Conservation (phyloP, 2,797 vertebrate species). For the Sorex maritimensis region DNA sequence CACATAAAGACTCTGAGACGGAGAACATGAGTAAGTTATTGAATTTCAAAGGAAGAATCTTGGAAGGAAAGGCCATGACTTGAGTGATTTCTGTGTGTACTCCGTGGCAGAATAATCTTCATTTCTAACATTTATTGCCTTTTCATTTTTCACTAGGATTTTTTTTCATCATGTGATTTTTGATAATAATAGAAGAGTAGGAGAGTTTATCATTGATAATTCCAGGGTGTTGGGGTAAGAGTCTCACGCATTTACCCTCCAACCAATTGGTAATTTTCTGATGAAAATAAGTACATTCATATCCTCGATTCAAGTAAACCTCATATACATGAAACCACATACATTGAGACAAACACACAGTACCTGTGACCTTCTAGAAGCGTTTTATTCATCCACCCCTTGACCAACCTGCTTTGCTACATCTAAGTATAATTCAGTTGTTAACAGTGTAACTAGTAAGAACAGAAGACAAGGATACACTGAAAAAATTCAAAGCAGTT, state of each 20-base stretch:
- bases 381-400: neutral
- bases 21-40: neutral
- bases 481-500: constrained; percentile 42
- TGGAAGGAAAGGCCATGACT: neutral
- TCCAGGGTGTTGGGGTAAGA: neutral
- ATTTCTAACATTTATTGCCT: constrained; percentile 4
- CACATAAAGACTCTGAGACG: constrained; percentile 5
- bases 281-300: constrained; percentile 34
- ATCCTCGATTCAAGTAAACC: neutral
- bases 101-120: neutral
- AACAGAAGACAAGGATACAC: neutral
- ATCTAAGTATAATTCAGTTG: constrained; percentile 50
- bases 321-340: neutral
- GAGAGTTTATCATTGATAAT: constrained; percentile 21
- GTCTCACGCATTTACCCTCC: neutral
- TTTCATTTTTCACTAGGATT: constrained; percentile 53
- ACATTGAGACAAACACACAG: neutral
- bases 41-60: constrained; percentile 60
- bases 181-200: constrained; percentile 29
- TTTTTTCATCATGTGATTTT: constrained; percentile 32
- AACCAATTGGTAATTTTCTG: constrained; percentile 19
- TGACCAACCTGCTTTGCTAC: constrained; percentile 22
- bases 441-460: constrained; percentile 27
- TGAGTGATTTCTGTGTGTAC: constrained; percentile 24
- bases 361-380: neutral